Base-by-base conservation (phyloP, 2,888 invertebrate species). In the Tenthredo livida region DNA sequence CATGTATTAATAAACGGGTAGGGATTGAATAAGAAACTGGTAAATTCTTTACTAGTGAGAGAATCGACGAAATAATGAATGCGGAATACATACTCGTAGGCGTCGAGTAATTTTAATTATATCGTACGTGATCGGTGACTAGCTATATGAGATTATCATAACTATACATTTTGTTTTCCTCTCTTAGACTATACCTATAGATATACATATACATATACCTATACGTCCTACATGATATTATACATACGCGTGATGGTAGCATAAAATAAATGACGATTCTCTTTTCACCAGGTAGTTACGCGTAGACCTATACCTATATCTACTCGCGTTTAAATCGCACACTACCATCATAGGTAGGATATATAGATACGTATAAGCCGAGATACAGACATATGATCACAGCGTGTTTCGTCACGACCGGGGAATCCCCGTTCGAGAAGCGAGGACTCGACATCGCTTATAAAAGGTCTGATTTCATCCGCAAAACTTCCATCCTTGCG, bases 401-500 rank as follows among this genome's bases (percentile, higher is more conserved):
- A 6, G 15, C 9, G n/a, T 37, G 61, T 80, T 37, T 80, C 58
- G n/a, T 61, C 61, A 80, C 25, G 80, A 21, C n/a, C 15, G 43
- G 73, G 73, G 73, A 73, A 73, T 73, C 73, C 73, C 73, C 73
- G 43, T 15, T 37, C 21, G 0, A 61, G 61, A 61, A 61, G 25
- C 21, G 21, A 25, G 25, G 61, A 61, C 43, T 43, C 47, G 50
- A 9, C 25, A 78, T 40, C 33, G 82, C 72, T 83, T 85, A 85
- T 82, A 72, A 82, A 85, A 83, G 65, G 29, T 82, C 80, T 72
- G 72, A 85, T 85, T 85, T 85, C 82, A 82, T 58, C 58, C 6
- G 80, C 25, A 72, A 82, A 58, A 80, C 21, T 80, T 25, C 33
- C 50, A 4, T n/a, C 37, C 3, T n/a, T n/a, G 1, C 67, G 10